These are phyloP conservation scores for Acromyrmex charruanus DNA, from an alignment of 1,140 invertebrate genomes.

Conservation along the genomic window DNA sequence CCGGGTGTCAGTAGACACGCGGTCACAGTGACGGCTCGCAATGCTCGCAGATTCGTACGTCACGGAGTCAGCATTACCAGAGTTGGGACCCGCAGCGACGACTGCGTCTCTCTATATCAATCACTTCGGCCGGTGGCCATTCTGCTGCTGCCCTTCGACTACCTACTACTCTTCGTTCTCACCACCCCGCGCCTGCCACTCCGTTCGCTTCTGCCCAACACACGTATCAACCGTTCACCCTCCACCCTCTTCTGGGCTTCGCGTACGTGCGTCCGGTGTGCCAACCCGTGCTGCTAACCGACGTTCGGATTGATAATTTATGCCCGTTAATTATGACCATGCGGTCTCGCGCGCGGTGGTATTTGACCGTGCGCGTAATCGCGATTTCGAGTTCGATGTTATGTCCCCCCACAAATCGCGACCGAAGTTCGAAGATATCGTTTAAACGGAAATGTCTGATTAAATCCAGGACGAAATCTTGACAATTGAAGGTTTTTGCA, in stretches of 20 bases:
- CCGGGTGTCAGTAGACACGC: conserved; percentile 69
- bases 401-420: conserved; percentile 22
- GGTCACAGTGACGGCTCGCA: conserved; percentile 80
- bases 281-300: conserved; percentile 81
- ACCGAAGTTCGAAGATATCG: conserved; percentile 11
- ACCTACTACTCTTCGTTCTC: conserved; percentile 71
- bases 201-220: conserved; percentile 65
- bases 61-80: conserved; percentile 85
- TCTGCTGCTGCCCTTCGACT: conserved; percentile 81
- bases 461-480: not conserved
- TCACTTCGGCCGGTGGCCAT: conserved; percentile 83
- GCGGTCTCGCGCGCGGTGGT: conserved; percentile 78
- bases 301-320: conserved; percentile 87
- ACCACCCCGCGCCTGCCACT: conserved; percentile 26
- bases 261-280: conserved; percentile 70
- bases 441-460: not conserved
- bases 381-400: conserved; percentile 65
- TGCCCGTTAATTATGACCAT: conserved; percentile 86
- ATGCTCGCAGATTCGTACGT: conserved; percentile 84
- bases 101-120: conserved; percentile 86
- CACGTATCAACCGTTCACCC: conserved; percentile 57
- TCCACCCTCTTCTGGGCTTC: conserved; percentile 67
- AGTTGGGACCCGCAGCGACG: conserved; percentile 81
- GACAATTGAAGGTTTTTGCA: not conserved
- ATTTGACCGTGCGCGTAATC: conserved; percentile 74